Percentiles rank a stretch among this genome's conserved stretches.
phyloP scores from a whole-genome alignment of 2,797 vertebrate species.

The Coendou prehensilis region DNA sequence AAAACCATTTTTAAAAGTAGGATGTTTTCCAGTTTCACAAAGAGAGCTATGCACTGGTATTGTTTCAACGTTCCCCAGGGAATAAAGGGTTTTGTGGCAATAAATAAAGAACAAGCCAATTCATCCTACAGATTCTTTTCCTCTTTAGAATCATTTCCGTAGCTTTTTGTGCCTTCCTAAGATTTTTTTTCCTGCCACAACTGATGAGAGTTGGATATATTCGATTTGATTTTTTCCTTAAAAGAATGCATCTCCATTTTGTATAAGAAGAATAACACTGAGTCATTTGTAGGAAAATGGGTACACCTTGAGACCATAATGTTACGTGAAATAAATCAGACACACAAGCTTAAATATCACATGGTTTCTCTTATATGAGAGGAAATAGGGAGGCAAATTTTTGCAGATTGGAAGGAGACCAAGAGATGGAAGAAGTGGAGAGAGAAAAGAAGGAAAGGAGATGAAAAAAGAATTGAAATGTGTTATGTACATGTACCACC shows the following conservation, averaged over 20 bases:
- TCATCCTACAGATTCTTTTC: constrained; percentile 60
- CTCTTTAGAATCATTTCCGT: constrained; percentile 45
- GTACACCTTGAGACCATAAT: not conserved
- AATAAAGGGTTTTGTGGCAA: constrained; percentile 43
- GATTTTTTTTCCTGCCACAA: not conserved
- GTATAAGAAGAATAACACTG: not conserved
- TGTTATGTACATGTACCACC: not conserved
- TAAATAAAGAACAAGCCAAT: constrained; percentile 56
- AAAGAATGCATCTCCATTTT: not conserved
- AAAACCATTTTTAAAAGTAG: constrained; percentile 77
- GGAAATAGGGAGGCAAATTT: not conserved
- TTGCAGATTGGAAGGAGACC: not conserved
- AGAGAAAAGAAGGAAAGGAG: not conserved
- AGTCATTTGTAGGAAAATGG: not conserved
- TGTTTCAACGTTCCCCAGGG: constrained; percentile 79
- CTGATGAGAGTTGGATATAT: not conserved
- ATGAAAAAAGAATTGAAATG: not conserved
- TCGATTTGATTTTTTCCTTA: constrained; percentile 6
- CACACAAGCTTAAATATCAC: not conserved
- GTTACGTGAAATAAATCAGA: not conserved
- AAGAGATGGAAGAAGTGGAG: not conserved
- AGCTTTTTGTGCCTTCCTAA: not conserved
- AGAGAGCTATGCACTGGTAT: constrained; percentile 68
- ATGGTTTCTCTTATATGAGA: not conserved
- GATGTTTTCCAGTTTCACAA: constrained; percentile 79